A percentile compares a stretch with the other conserved stretches of the same genome.
Evolutionary conservation across 2,113 vertebrate species (phyloP).

Genomic region (Brienomyrus longianalis): DNA sequence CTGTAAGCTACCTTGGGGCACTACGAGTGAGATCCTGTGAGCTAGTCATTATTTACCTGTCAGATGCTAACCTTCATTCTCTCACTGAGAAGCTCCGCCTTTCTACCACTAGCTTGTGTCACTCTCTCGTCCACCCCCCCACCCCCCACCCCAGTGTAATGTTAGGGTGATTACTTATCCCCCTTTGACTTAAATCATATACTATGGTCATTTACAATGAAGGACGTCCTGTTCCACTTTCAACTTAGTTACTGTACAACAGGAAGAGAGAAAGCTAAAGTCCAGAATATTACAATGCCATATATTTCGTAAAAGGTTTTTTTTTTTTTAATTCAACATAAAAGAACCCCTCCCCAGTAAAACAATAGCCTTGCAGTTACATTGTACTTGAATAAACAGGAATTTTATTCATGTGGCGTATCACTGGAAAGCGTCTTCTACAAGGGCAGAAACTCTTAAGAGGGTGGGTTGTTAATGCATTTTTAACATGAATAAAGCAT

Average conservation of each 20-base stretch:
- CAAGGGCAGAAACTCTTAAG: background rate
- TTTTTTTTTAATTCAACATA: conserved; percentile 28
- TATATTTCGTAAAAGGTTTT: conserved; percentile 6
- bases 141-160: background rate
- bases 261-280: conserved; percentile 33
- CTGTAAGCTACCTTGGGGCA: conserved; percentile 17
- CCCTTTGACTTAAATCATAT: too few species aligned
- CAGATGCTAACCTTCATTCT: conserved; percentile 9
- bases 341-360: background rate
- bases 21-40: conserved; percentile 3
- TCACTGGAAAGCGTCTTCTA: background rate
- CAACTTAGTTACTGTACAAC: conserved; percentile 30
- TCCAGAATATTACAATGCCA: conserved; percentile 33
- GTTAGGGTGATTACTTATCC: background rate
- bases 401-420: background rate
- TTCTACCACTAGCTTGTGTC: background rate
- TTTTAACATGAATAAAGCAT: background rate
- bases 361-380: background rate
- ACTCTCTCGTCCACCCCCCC: background rate
- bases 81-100: background rate
- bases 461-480: background rate
- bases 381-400: background rate
- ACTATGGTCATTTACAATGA: background rate
- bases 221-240: conserved; percentile 38
- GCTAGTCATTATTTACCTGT: conserved; percentile 10